Evolutionary conservation across 2,797 vertebrate species (phyloP).

Genomic region (Phoxinus dragarum): DNA sequence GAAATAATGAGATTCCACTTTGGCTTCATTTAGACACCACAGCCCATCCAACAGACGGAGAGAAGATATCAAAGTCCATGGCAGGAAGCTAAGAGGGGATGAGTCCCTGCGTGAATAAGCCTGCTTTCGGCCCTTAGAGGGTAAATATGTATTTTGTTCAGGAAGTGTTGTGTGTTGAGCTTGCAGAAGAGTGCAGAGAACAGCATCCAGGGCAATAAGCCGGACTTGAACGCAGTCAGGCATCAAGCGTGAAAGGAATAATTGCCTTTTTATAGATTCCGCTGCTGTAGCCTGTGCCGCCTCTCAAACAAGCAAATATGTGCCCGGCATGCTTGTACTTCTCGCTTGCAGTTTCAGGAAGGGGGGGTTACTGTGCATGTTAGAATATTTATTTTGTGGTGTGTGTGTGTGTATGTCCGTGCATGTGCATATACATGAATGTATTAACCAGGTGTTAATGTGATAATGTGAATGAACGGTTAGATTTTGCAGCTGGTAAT

Average conservation of each 20-base stretch:
- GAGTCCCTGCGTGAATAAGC: conserved; percentile 60
- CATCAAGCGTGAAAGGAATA: conserved; percentile 67
- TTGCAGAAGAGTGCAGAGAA: conserved; percentile 57
- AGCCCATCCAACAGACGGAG: conserved; percentile 39
- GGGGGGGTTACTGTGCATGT: conserved; percentile 41
- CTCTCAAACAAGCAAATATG: conserved; percentile 66
- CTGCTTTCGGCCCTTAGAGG: conserved; percentile 50
- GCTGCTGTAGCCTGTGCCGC: conserved; percentile 53
- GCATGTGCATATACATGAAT: not conserved
- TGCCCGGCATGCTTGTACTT: conserved; percentile 60
- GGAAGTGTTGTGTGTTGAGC: conserved; percentile 46
- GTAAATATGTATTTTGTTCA: conserved; percentile 59
- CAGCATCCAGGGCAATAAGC: conserved; percentile 60
- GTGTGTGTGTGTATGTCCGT: not conserved
- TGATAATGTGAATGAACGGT: conserved; percentile 4
- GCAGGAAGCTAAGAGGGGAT: conserved; percentile 50
- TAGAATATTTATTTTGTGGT: conserved; percentile 45
- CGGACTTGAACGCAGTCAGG: conserved; percentile 58
- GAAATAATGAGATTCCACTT: conserved; percentile 42
- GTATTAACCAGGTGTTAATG: conserved; percentile 17
- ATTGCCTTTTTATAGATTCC: conserved; percentile 70
- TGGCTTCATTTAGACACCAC: conserved; percentile 45
- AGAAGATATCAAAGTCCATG: conserved; percentile 56
- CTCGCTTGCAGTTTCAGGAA: conserved; percentile 25
- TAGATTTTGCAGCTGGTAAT: not conserved